A percentile compares a stretch with the other conserved stretches of the same genome.
Conservation (phyloP, 2,888 invertebrate genomes). For the Autographa gamma region DNA sequence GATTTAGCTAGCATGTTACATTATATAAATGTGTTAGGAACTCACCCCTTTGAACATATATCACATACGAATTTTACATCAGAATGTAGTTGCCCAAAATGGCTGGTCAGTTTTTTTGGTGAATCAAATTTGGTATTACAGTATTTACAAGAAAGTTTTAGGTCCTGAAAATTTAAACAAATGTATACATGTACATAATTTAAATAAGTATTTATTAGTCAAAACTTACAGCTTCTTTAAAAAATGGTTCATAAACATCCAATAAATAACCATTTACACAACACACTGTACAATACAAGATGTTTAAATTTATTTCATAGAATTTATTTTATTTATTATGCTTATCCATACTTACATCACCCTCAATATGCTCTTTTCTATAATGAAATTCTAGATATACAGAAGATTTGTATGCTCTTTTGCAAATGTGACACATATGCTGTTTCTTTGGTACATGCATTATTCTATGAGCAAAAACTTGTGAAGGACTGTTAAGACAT, state of each 20-base stretch:
- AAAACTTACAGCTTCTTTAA: too few species aligned
- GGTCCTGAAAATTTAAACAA: constrained; percentile 60
- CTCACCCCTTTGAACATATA: constrained; percentile 73
- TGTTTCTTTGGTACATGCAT: constrained; percentile 65
- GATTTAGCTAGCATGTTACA: too few species aligned
- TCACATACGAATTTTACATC: constrained; percentile 67
- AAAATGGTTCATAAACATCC: too few species aligned
- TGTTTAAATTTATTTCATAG: not conserved
- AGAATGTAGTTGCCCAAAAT: constrained; percentile 61
- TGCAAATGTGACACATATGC: constrained; percentile 71
- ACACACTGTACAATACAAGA: too few species aligned
- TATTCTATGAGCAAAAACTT: constrained; percentile 71
- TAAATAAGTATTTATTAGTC: too few species aligned
- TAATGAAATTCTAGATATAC: constrained; percentile 72
- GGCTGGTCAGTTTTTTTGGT: constrained; percentile 63
- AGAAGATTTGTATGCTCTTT: constrained; percentile 50
- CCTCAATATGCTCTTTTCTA: constrained; percentile 65
- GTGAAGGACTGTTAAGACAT: constrained; percentile 61
- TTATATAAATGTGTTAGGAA: not conserved
- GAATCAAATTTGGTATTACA: constrained; percentile 61
- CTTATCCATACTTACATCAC: constrained; percentile 62
- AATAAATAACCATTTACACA: not conserved
- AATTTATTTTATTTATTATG: not conserved
- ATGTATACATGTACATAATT: too few species aligned
- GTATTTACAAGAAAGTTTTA: constrained; percentile 61